Evolutionary conservation across 1,140 invertebrate genomes (phyloP).

Genomic region (Ceratitis capitata): DNA sequence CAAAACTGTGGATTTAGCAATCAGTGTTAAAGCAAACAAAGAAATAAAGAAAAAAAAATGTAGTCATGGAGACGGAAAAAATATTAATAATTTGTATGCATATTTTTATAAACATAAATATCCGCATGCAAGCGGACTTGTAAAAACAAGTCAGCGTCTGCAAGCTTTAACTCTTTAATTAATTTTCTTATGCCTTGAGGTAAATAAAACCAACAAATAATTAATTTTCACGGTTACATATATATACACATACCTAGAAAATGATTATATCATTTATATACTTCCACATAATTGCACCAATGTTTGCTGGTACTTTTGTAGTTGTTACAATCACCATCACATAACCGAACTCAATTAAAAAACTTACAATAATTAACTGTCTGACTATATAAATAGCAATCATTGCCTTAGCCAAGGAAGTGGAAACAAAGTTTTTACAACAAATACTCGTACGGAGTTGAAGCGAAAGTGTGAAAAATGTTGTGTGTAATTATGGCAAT

Average conservation of each 20-base stretch:
- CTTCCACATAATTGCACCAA: too few relatives aligned
- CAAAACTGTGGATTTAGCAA: not conserved
- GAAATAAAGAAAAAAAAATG: not conserved
- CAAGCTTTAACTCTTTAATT: too few relatives aligned
- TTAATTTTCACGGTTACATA: not conserved
- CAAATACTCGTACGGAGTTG: not conserved
- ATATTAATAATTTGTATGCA: not conserved
- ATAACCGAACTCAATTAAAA: too few relatives aligned
- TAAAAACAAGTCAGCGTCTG: too few relatives aligned
- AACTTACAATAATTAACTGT: not conserved
- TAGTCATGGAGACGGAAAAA: not conserved
- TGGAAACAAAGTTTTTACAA: not conserved
- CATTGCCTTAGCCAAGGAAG: not conserved
- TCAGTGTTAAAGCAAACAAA: not conserved
- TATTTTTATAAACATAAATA: not conserved
- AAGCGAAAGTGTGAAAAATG: conserved; percentile 18
- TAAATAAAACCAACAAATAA: not conserved
- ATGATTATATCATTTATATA: too few relatives aligned
- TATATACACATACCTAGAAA: not conserved
- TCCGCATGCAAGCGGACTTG: too few relatives aligned
- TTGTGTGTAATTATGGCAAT: conserved; percentile 20
- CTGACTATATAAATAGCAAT: not conserved
- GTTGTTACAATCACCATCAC: too few relatives aligned
- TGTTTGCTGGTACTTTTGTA: too few relatives aligned
- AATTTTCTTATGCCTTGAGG: too few relatives aligned